A percentile compares a stretch with the other conserved stretches of the same genome.
Evolutionary conservation across 2,113 vertebrate species (phyloP).

Genomic region (Peromyscus maniculatus): DNA sequence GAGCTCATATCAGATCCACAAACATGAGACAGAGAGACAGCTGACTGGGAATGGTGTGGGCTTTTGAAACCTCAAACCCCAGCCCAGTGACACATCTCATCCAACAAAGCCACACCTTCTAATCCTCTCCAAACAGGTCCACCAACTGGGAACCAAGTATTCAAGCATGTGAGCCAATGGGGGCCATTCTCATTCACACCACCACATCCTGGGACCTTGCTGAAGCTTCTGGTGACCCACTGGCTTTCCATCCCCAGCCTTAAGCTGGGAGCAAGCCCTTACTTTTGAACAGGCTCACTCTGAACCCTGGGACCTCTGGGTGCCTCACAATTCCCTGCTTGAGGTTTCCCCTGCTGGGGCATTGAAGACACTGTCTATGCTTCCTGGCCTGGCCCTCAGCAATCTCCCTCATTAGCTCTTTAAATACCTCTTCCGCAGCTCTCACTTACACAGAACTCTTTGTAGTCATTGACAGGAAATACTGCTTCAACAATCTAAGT

Average conservation of each 20-base stretch:
- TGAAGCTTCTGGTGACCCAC: neutral
- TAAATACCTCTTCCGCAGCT: neutral
- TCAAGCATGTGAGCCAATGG: neutral
- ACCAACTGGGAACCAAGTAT: neutral
- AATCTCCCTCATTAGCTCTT: neutral
- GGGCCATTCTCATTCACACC: neutral
- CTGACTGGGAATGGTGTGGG: neutral
- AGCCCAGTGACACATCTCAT: neutral
- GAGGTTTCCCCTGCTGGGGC: neutral
- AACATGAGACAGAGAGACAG: neutral
- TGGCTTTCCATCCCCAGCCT: neutral
- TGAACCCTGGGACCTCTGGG: neutral
- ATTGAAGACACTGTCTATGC: neutral
- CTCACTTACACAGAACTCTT: neutral
- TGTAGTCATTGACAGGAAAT: neutral
- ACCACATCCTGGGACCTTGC: neutral
- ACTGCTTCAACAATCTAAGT: neutral
- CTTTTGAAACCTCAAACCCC: neutral
- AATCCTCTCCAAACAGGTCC: neutral
- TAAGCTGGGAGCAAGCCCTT: neutral
- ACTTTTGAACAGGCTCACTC: neutral
- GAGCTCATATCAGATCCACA: neutral
- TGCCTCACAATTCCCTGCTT: neutral
- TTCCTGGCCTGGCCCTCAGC: neutral
- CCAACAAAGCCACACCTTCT: neutral